Evolutionary conservation across 2,797 vertebrate genomes (phyloP), one percentile per base, ranked within the genome.

Genomic region (Diglossa cyanea): DNA sequence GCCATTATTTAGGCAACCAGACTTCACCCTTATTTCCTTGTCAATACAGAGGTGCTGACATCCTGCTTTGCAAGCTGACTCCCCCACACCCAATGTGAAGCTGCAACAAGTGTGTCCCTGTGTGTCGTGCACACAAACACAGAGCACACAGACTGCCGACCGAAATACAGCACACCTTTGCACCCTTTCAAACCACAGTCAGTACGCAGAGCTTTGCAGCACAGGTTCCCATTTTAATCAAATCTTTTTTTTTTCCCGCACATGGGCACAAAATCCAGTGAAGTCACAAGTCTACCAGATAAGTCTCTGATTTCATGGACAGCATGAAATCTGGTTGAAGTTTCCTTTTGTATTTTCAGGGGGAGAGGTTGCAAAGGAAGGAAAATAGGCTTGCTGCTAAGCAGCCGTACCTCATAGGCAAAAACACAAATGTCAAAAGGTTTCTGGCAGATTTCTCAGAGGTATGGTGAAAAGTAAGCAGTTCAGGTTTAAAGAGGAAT

Each of bases 381-480:
- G 44, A 45, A 90, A 93, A 62, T 7, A 84, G 30, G 6, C 33
- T 88, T 35, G 14, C 73, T 95, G 54, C 48, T 84, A 68, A 84
- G 50, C 55, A 47, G 40, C 66, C 93, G 54, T 26, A 66, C 31
- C 51, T 93, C 73, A 45, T 6, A 33, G 65, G n/a, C 35, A 93
- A 83, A 86, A 88, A 48, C 70, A 13, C 17, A 65, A 40, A 70
- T 73, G 81, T 92, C 73, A 93, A 86, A 86, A 25, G 31, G 19
- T 35, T 55, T 42, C 39, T 92, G 60, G 54, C 83, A 85, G 86
- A 67, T 86, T 90, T 90, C 83, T 95, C 66, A 90, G 66, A 63
- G 26, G 47, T 55, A 37, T 0, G 0, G 18, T 26, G 39, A 60
- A 76, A 81, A 90, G 66, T 62, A 26, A 90, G 21, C 15, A 74